Conservation (phyloP, 2,113 vertebrate species). For the Nestor notabilis region DNA sequence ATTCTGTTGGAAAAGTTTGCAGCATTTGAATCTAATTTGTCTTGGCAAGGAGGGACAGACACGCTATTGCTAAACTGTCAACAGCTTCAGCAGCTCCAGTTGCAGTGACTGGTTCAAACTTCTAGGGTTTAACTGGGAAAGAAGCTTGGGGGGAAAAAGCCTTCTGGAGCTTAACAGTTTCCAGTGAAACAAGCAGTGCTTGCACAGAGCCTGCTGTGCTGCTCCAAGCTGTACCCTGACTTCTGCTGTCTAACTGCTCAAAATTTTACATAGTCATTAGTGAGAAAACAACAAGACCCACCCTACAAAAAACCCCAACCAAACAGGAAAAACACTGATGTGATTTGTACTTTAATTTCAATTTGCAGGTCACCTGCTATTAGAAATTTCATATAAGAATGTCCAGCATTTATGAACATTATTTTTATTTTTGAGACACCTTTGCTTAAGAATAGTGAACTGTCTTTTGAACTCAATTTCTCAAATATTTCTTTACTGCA, state of each 20-base stretch:
- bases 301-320: neutral
- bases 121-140: neutral
- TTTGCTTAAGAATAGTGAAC: neutral
- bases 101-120: neutral
- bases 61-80: neutral
- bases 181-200: neutral
- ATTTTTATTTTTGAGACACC: neutral
- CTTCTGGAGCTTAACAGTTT: neutral
- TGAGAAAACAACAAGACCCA: neutral
- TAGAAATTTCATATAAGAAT: neutral
- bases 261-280: neutral
- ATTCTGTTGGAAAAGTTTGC: conserved; percentile 11
- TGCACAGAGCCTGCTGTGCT: neutral
- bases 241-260: neutral
- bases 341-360: neutral
- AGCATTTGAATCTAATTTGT: neutral
- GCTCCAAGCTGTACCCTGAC: neutral
- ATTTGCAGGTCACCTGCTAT: neutral
- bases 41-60: neutral
- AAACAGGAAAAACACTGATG: neutral
- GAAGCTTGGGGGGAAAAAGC: neutral
- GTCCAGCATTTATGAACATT: neutral
- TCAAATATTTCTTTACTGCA: neutral
- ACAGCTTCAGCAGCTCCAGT: neutral
- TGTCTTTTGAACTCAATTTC: neutral